Percentiles rank a stretch among this genome's conserved stretches.
These are phyloP conservation scores for Acanthosepion pharaonis DNA, from an alignment of 2,888 invertebrate genomes.

Conservation along the genomic window DNA sequence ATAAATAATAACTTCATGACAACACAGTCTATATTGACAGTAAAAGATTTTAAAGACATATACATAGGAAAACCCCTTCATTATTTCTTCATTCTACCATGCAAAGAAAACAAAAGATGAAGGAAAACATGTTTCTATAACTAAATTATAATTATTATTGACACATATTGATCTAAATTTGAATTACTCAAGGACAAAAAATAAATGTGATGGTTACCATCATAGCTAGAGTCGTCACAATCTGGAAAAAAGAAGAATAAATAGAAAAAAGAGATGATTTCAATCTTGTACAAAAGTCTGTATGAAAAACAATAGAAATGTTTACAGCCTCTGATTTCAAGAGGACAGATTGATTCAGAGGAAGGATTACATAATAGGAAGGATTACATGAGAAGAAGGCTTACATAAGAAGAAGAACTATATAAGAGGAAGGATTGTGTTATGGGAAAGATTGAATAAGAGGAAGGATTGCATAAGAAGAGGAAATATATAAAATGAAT, in stretches of 20 bases:
- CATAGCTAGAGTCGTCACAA: neutral
- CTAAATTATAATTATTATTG: neutral
- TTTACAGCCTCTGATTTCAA: too few relatives aligned
- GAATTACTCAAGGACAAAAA: neutral
- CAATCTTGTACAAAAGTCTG: neutral
- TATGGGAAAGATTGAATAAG: too few relatives aligned
- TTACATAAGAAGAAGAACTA: too few relatives aligned
- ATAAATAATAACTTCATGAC: neutral
- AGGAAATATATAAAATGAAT: too few relatives aligned
- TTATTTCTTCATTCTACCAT: neutral
- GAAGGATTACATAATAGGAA: too few relatives aligned
- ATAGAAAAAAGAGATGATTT: neutral
- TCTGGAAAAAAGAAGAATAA: neutral
- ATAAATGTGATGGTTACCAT: neutral
- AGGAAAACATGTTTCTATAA: neutral
- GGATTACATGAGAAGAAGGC: too few relatives aligned
- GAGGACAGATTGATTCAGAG: too few relatives aligned
- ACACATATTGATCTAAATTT: neutral
- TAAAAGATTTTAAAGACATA: neutral
- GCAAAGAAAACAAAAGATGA: neutral
- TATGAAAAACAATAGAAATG: neutral
- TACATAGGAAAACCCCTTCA: neutral
- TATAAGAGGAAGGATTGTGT: too few relatives aligned
- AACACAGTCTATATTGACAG: neutral
- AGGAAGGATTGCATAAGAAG: too few relatives aligned